Evolutionary conservation across 2,888 invertebrate species (phyloP).

Genomic region (Leptopilina syphax): DNA sequence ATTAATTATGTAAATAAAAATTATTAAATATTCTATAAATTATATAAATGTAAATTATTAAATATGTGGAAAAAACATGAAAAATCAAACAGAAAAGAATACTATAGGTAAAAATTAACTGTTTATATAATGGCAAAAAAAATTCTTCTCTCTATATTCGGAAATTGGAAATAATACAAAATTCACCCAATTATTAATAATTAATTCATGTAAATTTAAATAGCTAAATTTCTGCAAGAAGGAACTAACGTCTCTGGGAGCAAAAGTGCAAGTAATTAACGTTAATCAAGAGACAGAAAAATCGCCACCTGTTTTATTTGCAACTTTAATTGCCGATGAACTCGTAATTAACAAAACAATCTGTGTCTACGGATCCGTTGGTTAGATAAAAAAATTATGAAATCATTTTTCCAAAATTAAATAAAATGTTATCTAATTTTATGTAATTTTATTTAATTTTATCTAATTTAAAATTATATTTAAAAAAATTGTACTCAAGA

Average conservation of each 20-base stretch:
- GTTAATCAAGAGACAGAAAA: constrained; percentile 45
- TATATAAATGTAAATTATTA: too few relatives aligned
- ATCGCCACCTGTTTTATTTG: constrained; percentile 60
- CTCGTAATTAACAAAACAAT: constrained; percentile 53
- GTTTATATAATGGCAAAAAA: too few relatives aligned
- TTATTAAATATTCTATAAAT: not conserved
- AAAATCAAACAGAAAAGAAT: too few relatives aligned
- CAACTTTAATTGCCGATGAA: constrained; percentile 54
- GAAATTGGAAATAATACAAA: too few relatives aligned
- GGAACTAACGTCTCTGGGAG: constrained; percentile 56
- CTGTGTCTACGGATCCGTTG: constrained; percentile 62
- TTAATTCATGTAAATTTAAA: not conserved
- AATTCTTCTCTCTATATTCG: too few relatives aligned
- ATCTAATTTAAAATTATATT: too few relatives aligned
- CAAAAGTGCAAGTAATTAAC: constrained; percentile 54
- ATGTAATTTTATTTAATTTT: too few relatives aligned
- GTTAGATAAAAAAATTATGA: constrained; percentile 48
- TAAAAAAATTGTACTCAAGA: too few relatives aligned
- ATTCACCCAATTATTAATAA: not conserved
- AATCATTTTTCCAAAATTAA: not conserved
- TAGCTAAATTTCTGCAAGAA: constrained; percentile 58
- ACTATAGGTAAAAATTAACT: too few relatives aligned
- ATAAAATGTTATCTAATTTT: too few relatives aligned
- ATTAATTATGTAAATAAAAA: too few relatives aligned
- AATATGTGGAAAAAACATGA: too few relatives aligned